phyloP scores from a whole-genome alignment of 2,113 vertebrate species.

The Notarius quadriscutis region DNA sequence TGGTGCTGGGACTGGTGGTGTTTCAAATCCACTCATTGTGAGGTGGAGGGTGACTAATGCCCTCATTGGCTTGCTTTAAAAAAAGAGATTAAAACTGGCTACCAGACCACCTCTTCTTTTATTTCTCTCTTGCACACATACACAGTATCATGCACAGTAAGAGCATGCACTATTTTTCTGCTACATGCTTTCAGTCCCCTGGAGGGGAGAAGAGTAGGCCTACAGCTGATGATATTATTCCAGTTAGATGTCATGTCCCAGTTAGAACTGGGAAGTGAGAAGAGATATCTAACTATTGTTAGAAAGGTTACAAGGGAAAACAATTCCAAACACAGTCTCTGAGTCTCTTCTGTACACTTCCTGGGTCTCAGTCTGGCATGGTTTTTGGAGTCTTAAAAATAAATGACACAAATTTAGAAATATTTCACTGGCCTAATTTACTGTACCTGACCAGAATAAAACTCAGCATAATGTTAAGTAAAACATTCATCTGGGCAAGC shows the following conservation, averaged over 20 bases:
- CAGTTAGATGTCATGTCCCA: conserved; percentile 27
- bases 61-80: conserved; percentile 14
- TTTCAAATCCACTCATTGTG: conserved; percentile 8
- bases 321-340: neutral
- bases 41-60: conserved; percentile 20
- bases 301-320: conserved; percentile 3
- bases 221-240: neutral
- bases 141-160: neutral
- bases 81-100: conserved; percentile 19
- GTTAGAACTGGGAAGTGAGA: conserved; percentile 25
- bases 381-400: conserved; percentile 26
- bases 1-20: neutral
- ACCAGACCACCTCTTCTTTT: conserved; percentile 18
- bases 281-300: conserved; percentile 26
- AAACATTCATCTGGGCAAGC: neutral
- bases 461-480: neutral
- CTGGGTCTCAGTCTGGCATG: neutral
- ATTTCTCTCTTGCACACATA: neutral
- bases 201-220: conserved; percentile 10
- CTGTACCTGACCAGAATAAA: neutral
- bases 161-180: conserved; percentile 2
- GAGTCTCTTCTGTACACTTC: neutral
- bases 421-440: conserved; percentile 18
- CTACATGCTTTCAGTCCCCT: neutral
- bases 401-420: neutral